Evolutionary conservation across 2,888 invertebrate genomes (phyloP), one percentile per base, ranked within the genome.

Genomic region (Agriotes lineatus): DNA sequence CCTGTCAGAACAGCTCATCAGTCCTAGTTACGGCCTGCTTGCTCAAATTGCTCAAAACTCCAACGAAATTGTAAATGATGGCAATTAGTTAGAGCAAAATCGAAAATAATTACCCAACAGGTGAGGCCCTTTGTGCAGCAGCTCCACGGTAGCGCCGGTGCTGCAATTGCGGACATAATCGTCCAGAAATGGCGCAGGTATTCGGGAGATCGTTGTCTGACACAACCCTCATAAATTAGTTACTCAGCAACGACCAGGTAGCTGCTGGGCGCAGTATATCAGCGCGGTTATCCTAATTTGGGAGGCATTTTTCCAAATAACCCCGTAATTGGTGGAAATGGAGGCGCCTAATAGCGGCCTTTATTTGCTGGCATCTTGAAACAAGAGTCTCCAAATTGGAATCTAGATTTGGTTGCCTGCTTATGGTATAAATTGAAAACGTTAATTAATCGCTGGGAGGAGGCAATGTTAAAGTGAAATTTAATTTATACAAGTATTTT

Each of bases 181-280:
- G 61, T 61, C 44, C 56, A 56, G 56, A 54, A 67, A 67, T 54
- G 56, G 67, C 48, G 67, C 56, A 56, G 67, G 67, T 67, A 67
- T 67, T 61, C 60, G 20, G 56, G 45, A 61, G 61, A 61, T 60
- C 45, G 35, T 61, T 67, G 67, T 67, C 67, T 56, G 59, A 48
- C 67, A 57, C 67, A 67, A 54, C 63, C 63, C 63, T 56, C 44
- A 67, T 67, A 61, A 67, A 67, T 67, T 65, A 58, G 52, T 45
- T 59, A 66, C 66, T 58, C 50, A 66, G 48, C 52, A 30, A 56
- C 54, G 33, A 39, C 14, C 61, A 61, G 61, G 61, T 63, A 63
- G 56, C 44, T 19, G 25, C 14, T 20, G 39, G 22, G 18, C 25
- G 45, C 10, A 45, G 20, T 45, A 20, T 45, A 44, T 20, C 20